Evolutionary conservation across 2,113 vertebrate species (phyloP).

Genomic region (Stegostoma tigrinum): DNA sequence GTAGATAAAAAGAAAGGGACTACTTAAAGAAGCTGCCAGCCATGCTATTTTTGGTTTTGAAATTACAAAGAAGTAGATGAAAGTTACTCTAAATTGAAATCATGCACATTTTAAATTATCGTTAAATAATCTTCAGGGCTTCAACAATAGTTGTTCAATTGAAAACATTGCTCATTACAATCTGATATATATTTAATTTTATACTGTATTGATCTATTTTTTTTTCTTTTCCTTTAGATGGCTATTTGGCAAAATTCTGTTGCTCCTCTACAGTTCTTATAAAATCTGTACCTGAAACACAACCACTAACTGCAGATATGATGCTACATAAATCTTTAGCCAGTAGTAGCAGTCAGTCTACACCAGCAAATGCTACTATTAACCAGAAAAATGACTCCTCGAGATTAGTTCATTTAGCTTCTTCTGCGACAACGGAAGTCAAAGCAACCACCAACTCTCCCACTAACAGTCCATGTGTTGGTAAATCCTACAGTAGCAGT

Average conservation of each 20-base stretch:
- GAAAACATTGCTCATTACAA: background rate
- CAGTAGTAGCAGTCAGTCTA: background rate
- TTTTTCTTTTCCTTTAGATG: conserved; percentile 63
- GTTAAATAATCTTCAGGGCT: background rate
- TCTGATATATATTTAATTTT: background rate
- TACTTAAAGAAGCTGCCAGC: background rate
- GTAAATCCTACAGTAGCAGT: background rate
- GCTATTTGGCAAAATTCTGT: conserved; percentile 89
- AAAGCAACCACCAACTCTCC: background rate
- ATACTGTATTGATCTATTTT: background rate
- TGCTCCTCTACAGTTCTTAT: conserved; percentile 69
- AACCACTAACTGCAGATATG: conserved; percentile 37
- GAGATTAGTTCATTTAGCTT: background rate
- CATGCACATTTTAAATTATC: background rate
- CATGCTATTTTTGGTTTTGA: background rate
- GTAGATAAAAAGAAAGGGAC: background rate
- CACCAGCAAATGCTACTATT: conserved; percentile 2
- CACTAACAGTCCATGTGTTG: background rate
- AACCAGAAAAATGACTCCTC: conserved; percentile 22
- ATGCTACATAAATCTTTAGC: conserved; percentile 1
- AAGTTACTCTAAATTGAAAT: background rate
- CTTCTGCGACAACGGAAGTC: background rate
- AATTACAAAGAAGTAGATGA: background rate
- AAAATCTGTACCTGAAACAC: conserved; percentile 51
- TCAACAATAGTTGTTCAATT: background rate